Percentiles rank a stretch among this genome's conserved stretches.
These are phyloP conservation scores for Axea sp. DNA, from an alignment of 2,888 invertebrate species.

Conservation along the genomic window DNA sequence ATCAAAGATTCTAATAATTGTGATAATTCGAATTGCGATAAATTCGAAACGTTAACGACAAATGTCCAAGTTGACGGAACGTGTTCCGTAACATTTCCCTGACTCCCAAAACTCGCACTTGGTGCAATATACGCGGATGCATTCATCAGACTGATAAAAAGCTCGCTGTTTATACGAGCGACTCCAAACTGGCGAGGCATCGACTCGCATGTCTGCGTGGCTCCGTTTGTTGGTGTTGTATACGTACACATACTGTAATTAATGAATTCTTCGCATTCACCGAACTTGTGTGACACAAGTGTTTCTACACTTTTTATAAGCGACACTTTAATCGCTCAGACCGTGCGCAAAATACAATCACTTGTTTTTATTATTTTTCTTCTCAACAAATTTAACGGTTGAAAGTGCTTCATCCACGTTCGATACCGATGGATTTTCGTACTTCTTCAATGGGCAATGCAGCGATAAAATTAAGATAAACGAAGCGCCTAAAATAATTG, in stretches of 20 bases:
- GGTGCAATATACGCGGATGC: conserved; percentile 47
- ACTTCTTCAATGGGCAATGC: too few relatives aligned
- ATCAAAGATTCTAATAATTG: too few relatives aligned
- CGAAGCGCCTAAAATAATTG: too few relatives aligned
- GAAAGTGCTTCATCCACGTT: too few relatives aligned
- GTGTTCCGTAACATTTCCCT: too few relatives aligned
- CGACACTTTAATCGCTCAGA: conserved; percentile 34
- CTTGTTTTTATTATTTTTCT: conserved; percentile 1
- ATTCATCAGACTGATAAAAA: conserved; percentile 60
- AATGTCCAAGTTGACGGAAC: too few relatives aligned
- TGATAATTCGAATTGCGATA: too few relatives aligned
- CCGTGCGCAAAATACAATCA: conserved; percentile 18
- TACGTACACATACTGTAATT: conserved; percentile 24
- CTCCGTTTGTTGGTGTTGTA: too few relatives aligned
- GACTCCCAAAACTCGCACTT: conserved; percentile 25
- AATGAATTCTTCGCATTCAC: conserved; percentile 55
- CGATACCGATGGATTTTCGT: too few relatives aligned
- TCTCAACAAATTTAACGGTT: conserved; percentile 4
- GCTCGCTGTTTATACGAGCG: conserved; percentile 58
- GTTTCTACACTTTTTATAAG: conserved; percentile 57
- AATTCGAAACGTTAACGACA: too few relatives aligned
- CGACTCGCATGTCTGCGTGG: conserved; percentile 28
- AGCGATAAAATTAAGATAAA: too few relatives aligned
- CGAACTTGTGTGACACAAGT: conserved; percentile 55
- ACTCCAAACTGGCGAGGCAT: conserved; percentile 47